These are phyloP conservation scores for Drosophila albomicans DNA, from an alignment of 1,140 invertebrate species.

Conservation along the genomic window DNA sequence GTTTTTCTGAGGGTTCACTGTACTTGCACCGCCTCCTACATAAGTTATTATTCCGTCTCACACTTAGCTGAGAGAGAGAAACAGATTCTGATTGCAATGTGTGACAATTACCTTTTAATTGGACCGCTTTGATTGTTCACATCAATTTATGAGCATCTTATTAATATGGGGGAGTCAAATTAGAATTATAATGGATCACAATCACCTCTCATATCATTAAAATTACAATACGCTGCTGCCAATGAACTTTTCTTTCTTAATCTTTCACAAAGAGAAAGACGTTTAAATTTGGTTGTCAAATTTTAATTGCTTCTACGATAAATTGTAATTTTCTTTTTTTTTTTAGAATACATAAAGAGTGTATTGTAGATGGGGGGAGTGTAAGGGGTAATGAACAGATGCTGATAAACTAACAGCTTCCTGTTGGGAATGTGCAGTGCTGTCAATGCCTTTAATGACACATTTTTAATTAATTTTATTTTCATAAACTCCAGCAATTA, in stretches of 20 bases:
- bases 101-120: constrained; percentile 77
- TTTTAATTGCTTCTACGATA: constrained; percentile 1
- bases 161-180: constrained; percentile 1
- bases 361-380: too few species aligned
- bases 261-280: background rate
- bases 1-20: constrained; percentile 55
- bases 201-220: constrained; percentile 1
- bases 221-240: constrained; percentile 13
- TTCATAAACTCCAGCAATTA: constrained; percentile 52
- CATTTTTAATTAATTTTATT: constrained; percentile 53
- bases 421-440: constrained; percentile 55
- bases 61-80: too few species aligned
- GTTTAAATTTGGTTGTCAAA: constrained; percentile 3
- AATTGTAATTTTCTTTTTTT: background rate
- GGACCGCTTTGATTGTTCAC: constrained; percentile 49
- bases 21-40: constrained; percentile 33
- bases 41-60: constrained; percentile 11
- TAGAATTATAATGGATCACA: constrained; percentile 7
- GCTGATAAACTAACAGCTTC: constrained; percentile 39
- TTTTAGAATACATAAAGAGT: background rate
- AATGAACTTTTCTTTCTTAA: constrained; percentile 33
- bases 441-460: constrained; percentile 74
- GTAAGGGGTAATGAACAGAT: constrained; percentile 3
- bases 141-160: constrained; percentile 37
- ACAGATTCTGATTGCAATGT: constrained; percentile 44